Percentiles rank a stretch among this genome's conserved stretches.
Conservation (phyloP, 2,113 vertebrate genomes). For the Channa argus region DNA sequence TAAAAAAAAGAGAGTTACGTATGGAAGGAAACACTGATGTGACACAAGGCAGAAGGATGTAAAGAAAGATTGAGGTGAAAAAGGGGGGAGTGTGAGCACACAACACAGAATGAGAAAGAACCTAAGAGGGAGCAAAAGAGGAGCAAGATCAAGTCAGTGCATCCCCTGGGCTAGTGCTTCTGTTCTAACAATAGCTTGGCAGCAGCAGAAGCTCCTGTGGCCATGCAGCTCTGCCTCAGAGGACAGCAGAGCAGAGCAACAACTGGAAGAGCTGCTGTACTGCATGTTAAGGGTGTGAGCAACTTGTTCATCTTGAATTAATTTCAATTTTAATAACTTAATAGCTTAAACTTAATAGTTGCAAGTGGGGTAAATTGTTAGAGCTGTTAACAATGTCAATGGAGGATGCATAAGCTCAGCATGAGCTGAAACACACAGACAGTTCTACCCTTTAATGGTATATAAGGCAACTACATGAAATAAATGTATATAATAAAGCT, state of each 20-base stretch:
- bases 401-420: background rate
- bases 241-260: conserved; percentile 34
- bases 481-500: background rate
- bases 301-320: conserved; percentile 42
- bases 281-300: conserved; percentile 43
- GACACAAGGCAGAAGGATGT: conserved; percentile 16
- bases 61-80: conserved; percentile 44
- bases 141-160: conserved; percentile 57
- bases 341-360: conserved; percentile 15
- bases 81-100: conserved; percentile 23
- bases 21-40: conserved; percentile 20
- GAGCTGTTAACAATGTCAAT: conserved; percentile 25
- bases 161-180: conserved; percentile 70
- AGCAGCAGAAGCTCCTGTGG: conserved; percentile 72
- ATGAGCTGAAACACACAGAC: conserved; percentile 4
- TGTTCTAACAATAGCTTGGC: conserved; percentile 78
- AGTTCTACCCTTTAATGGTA: background rate
- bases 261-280: conserved; percentile 52
- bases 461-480: background rate
- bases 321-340: conserved; percentile 56
- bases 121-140: conserved; percentile 32
- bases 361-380: conserved; percentile 38
- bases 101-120: conserved; percentile 43
- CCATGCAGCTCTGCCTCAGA: conserved; percentile 57
- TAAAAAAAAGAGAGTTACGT: conserved; percentile 17